Evolutionary conservation across 2,888 invertebrate genomes (phyloP).

Genomic region (Caenorhabditis sinica): DNA sequence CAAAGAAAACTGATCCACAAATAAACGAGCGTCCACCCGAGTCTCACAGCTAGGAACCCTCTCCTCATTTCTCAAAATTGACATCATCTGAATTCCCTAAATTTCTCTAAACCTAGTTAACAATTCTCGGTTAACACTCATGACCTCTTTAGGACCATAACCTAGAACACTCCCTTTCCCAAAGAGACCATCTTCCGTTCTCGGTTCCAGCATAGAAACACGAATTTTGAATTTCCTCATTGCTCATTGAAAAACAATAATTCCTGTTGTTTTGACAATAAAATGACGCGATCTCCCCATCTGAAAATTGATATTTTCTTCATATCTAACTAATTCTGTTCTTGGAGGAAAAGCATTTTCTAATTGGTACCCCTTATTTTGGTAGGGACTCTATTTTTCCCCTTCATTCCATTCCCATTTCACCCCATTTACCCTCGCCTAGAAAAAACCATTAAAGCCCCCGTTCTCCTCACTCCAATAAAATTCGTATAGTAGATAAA

Average conservation of each 20-base stretch:
- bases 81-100: no score
- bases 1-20: no score
- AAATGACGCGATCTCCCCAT: background rate
- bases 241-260: background rate
- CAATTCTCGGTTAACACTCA: background rate
- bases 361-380: constrained; percentile 5
- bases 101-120: no score
- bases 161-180: background rate
- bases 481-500: constrained; percentile 46
- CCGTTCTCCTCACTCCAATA: background rate
- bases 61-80: no score
- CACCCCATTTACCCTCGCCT: background rate
- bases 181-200: background rate
- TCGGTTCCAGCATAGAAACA: background rate
- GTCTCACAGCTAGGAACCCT: no score
- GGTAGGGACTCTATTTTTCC: background rate
- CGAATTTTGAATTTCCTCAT: background rate
- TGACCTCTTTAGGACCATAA: background rate
- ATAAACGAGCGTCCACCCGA: no score
- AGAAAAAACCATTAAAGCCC: constrained; percentile 10
- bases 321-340: background rate
- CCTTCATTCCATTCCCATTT: background rate
- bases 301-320: background rate
- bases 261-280: constrained; percentile 5
- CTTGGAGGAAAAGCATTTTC: background rate